Conservation (phyloP, 1,140 invertebrate genomes). For the Nilaparvata lugens region DNA sequence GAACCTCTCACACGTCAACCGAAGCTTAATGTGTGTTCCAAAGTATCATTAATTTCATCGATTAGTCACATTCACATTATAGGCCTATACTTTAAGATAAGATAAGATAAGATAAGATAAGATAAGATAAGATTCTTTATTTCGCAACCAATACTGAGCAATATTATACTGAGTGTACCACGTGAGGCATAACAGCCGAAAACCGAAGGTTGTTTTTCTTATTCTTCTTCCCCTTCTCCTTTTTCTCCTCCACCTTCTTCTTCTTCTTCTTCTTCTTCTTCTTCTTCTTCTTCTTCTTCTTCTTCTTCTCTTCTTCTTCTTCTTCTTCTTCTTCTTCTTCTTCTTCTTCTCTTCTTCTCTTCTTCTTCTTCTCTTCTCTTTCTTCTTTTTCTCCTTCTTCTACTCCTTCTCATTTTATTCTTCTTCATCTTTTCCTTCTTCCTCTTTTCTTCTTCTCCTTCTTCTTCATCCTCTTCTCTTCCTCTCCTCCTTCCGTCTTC, state of each 20-base stretch:
- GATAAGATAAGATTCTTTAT: too few relatives aligned
- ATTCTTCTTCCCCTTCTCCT: not conserved
- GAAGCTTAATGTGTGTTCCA: too few relatives aligned
- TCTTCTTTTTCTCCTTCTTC: not conserved
- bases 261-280: not conserved
- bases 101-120: too few relatives aligned
- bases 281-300: not conserved
- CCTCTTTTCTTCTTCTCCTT: not conserved
- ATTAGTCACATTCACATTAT: too few relatives aligned
- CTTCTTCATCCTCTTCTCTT: not conserved
- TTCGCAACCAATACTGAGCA: too few relatives aligned
- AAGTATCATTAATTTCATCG: too few relatives aligned
- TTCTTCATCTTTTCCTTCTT: not conserved
- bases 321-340: not conserved
- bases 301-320: not conserved
- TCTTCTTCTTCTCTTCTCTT: not conserved
- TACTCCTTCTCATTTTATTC: not conserved
- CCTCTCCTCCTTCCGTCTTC: too few relatives aligned
- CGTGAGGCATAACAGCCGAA: too few relatives aligned
- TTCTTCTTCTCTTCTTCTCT: not conserved
- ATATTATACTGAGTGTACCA: too few relatives aligned
- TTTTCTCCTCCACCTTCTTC: not conserved
- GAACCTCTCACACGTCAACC: too few relatives aligned
- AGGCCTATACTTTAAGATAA: too few relatives aligned
- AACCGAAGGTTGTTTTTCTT: too few relatives aligned